Percentiles rank a stretch among this genome's conserved stretches.
Conservation (phyloP, 1,140 invertebrate species). For the Anastrepha obliqua region DNA sequence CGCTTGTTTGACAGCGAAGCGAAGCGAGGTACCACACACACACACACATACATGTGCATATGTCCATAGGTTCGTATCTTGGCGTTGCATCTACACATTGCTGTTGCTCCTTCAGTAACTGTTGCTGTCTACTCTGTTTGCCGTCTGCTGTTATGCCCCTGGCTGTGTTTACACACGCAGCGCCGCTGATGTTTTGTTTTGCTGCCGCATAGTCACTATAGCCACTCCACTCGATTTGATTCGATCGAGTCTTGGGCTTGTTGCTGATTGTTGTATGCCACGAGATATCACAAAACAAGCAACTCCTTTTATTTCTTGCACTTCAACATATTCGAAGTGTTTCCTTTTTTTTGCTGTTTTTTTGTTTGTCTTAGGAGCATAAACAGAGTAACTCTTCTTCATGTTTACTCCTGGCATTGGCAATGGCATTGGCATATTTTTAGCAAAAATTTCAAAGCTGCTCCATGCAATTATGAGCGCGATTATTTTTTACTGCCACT, state of each 20-base stretch:
- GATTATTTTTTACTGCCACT: constrained; percentile 23
- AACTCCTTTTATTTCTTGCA: not conserved
- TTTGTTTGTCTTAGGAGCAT: too few relatives aligned
- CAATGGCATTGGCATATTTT: constrained; percentile 51
- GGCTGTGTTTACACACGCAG: constrained; percentile 43
- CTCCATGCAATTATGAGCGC: constrained; percentile 41
- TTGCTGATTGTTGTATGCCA: not conserved
- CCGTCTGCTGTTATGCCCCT: not conserved
- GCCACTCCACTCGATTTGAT: not conserved
- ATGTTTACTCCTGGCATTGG: not conserved
- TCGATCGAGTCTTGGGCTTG: not conserved
- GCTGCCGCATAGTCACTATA: not conserved
- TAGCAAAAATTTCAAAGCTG: constrained; percentile 33
- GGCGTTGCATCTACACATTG: not conserved
- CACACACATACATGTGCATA: not conserved
- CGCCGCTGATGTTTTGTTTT: not conserved
- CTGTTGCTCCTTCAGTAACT: constrained; percentile 14
- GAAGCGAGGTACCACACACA: not conserved
- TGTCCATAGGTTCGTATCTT: not conserved
- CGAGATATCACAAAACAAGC: constrained; percentile 22
- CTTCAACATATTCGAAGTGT: not conserved
- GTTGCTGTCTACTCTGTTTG: not conserved
- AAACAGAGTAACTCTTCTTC: not conserved
- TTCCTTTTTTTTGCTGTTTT: not conserved
- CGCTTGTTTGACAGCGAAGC: constrained; percentile 34